Conservation (phyloP, 2,113 vertebrate genomes). For the Myiozetetes cayanensis region DNA sequence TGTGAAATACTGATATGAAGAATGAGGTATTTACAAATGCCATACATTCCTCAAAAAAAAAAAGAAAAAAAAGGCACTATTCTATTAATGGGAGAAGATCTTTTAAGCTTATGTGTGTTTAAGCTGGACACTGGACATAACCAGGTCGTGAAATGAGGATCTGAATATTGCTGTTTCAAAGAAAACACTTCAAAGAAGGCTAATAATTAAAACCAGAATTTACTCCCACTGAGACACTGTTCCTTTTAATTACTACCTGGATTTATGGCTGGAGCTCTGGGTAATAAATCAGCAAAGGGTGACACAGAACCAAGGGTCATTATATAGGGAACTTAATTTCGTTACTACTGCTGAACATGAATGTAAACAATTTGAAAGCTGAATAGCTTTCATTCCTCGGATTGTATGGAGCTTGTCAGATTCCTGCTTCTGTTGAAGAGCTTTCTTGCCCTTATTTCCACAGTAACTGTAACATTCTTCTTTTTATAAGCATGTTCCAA, state of each 20-base stretch:
- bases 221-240: constrained; percentile 29
- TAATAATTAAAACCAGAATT: constrained; percentile 47
- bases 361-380: neutral
- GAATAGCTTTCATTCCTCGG: neutral
- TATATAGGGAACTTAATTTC: neutral
- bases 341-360: neutral
- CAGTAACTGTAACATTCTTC: neutral
- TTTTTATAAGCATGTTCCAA: neutral
- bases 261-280: constrained; percentile 13
- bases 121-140: neutral
- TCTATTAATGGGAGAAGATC: neutral
- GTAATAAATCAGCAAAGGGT: constrained; percentile 29
- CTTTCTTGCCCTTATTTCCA: neutral
- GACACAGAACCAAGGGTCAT: neutral
- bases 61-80: neutral
- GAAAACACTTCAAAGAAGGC: constrained; percentile 11
- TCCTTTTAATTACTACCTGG: constrained; percentile 46
- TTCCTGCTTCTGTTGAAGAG: neutral
- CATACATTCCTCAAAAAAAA: neutral
- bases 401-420: neutral
- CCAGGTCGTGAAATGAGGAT: neutral
- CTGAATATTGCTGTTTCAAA: constrained; percentile 13
- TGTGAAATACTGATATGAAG: neutral
- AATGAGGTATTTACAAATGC: neutral
- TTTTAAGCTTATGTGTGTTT: neutral